A percentile compares a stretch with the other conserved stretches of the same genome.
These are phyloP conservation scores for Erynnis tages DNA, from an alignment of 2,888 invertebrate genomes.

Conservation along the genomic window DNA sequence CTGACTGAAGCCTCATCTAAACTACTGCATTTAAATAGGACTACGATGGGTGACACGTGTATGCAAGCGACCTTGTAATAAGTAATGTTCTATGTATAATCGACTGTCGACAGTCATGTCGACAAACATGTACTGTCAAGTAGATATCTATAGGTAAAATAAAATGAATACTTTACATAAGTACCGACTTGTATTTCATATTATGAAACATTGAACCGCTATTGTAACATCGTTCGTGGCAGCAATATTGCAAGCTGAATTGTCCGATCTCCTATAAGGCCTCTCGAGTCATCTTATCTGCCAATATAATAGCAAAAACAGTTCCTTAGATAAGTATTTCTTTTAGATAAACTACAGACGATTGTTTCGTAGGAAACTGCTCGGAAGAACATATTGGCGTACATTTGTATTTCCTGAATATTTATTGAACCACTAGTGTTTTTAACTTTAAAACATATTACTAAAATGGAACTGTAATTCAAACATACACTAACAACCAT, in stretches of 20 bases:
- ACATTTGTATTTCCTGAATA: neutral
- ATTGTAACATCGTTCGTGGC: conserved; percentile 40
- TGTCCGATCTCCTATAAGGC: conserved; percentile 45
- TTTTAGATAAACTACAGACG: conserved; percentile 47
- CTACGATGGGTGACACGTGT: too few relatives aligned
- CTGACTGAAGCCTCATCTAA: too few relatives aligned
- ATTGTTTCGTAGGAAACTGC: conserved; percentile 33
- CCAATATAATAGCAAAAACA: conserved; percentile 59
- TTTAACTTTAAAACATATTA: neutral
- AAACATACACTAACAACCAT: neutral
- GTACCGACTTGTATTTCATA: conserved; percentile 8
- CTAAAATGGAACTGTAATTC: neutral
- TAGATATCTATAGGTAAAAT: conserved; percentile 4
- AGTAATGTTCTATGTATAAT: too few relatives aligned
- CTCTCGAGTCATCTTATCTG: conserved; percentile 59
- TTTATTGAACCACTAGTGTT: neutral
- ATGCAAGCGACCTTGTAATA: too few relatives aligned
- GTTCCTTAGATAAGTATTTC: conserved; percentile 36
- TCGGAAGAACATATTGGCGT: conserved; percentile 1
- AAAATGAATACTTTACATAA: neutral
- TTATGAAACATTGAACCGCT: conserved; percentile 33
- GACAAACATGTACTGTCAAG: too few relatives aligned
- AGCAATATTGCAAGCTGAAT: conserved; percentile 60
- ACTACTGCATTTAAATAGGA: too few relatives aligned
- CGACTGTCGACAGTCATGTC: too few relatives aligned